phyloP scores from a whole-genome alignment of 2,888 invertebrate species.

The Mesorhabditis belari region DNA sequence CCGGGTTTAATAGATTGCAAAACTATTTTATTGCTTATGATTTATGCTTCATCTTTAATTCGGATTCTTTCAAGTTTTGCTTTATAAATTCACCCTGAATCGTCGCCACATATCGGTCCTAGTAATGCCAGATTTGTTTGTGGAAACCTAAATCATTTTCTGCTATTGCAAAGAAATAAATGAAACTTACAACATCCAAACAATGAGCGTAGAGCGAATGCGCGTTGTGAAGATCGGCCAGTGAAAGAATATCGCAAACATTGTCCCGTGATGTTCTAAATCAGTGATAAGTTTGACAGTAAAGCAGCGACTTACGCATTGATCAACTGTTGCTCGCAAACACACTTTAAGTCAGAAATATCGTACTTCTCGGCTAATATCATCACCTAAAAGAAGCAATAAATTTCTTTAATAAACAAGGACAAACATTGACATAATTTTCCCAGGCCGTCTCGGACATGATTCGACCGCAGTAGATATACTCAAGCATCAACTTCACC shows the following conservation, averaged over 20 bases:
- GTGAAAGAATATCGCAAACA: slow-evolving; percentile 38
- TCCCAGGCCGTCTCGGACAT: slow-evolving; percentile 14
- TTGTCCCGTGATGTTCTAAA: slow-evolving; percentile 32
- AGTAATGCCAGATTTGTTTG: neutral
- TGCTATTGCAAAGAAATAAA: neutral
- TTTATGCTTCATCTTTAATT: too few relatives aligned
- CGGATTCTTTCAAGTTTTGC: too few relatives aligned
- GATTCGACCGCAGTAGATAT: slow-evolving; percentile 31
- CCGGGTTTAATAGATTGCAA: too few relatives aligned
- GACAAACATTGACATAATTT: slow-evolving; percentile 5
- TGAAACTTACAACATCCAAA: slow-evolving; percentile 26
- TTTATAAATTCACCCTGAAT: slow-evolving; percentile 11
- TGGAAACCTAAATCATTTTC: slow-evolving; percentile 1
- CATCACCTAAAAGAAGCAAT: slow-evolving; percentile 28
- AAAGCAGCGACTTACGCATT: slow-evolving; percentile 6
- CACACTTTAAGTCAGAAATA: slow-evolving; percentile 41
- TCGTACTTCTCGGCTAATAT: slow-evolving; percentile 52
- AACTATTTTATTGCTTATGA: too few relatives aligned
- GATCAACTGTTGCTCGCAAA: slow-evolving; percentile 43
- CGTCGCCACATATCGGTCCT: neutral
- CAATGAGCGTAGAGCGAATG: slow-evolving; percentile 39
- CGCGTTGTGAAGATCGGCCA: slow-evolving; percentile 46
- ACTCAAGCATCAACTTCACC: slow-evolving; percentile 44
- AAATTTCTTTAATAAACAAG: too few relatives aligned
- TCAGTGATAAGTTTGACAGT: neutral